These are phyloP conservation scores for Odocoileus hemionus DNA, from an alignment of 2,113 vertebrate genomes.

Conservation along the genomic window DNA sequence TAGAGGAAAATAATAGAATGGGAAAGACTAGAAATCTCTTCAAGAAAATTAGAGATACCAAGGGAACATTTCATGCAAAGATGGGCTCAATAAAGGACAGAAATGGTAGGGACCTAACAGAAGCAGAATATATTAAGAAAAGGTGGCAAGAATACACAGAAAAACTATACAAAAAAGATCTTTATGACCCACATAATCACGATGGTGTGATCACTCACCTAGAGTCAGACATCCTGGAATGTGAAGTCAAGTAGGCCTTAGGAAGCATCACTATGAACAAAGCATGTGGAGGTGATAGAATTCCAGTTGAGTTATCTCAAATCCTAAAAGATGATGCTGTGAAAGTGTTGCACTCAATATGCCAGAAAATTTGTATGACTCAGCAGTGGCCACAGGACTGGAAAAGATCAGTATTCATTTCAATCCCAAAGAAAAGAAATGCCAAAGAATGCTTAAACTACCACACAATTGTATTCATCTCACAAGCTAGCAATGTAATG, in stretches of 20 bases:
- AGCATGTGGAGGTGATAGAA: not conserved
- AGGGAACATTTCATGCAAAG: too few relatives aligned
- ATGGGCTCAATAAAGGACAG: too few relatives aligned
- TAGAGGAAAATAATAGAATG: too few relatives aligned
- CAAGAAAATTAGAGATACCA: too few relatives aligned
- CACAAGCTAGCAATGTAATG: not conserved
- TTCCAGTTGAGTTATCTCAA: not conserved
- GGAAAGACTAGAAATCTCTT: too few relatives aligned
- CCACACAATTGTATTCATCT: not conserved
- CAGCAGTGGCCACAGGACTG: not conserved
- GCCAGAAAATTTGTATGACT: not conserved
- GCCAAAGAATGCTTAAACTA: not conserved
- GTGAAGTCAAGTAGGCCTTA: not conserved
- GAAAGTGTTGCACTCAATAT: not conserved
- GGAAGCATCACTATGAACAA: not conserved
- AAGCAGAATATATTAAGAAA: too few relatives aligned
- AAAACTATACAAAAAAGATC: too few relatives aligned
- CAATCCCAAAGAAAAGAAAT: not conserved
- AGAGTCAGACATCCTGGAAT: not conserved
- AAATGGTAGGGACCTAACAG: too few relatives aligned
- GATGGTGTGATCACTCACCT: too few relatives aligned
- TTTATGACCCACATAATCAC: too few relatives aligned
- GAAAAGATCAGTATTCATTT: not conserved
- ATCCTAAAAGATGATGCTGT: not conserved
- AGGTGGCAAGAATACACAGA: too few relatives aligned